Evolutionary conservation across 2,888 invertebrate species (phyloP).

Genomic region (Campoplex capitator): DNA sequence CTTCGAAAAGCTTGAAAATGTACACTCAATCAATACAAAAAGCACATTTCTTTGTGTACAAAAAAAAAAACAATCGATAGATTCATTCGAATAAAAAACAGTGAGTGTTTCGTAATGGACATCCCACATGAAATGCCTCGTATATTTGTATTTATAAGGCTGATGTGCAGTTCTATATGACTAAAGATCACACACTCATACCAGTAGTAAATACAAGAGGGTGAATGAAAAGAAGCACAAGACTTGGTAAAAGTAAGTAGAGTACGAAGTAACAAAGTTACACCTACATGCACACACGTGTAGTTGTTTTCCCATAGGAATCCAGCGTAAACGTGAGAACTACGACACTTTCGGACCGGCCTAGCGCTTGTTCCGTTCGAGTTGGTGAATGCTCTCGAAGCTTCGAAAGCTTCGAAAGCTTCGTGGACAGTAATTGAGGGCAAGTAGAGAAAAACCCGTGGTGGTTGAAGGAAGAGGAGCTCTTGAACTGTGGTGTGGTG

Average conservation of each 20-base stretch:
- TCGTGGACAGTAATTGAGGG: conserved; percentile 76
- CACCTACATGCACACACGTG: not conserved
- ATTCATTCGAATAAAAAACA: not conserved
- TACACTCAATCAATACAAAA: not conserved
- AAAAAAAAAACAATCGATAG: not conserved
- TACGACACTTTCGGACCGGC: conserved; percentile 57
- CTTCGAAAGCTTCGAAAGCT: conserved; percentile 66
- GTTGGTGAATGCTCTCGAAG: conserved; percentile 67
- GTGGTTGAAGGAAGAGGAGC: conserved; percentile 53
- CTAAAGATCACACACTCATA: not conserved
- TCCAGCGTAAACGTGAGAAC: conserved; percentile 55
- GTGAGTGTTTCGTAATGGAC: not conserved
- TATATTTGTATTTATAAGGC: conserved; percentile 4
- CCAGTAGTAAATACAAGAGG: conserved; percentile 4
- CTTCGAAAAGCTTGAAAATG: no score
- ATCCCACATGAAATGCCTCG: not conserved
- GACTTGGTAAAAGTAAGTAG: conserved; percentile 21
- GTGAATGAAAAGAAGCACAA: conserved; percentile 10
- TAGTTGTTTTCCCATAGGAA: conserved; percentile 41
- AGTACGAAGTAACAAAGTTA: not conserved
- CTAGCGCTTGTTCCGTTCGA: conserved; percentile 70
- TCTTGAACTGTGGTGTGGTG: conserved; percentile 61
- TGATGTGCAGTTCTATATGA: not conserved
- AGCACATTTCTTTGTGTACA: not conserved
- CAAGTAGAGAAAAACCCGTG: conserved; percentile 76